Conservation (phyloP, 2,797 vertebrate genomes). For the Calcarius lapponicus region DNA sequence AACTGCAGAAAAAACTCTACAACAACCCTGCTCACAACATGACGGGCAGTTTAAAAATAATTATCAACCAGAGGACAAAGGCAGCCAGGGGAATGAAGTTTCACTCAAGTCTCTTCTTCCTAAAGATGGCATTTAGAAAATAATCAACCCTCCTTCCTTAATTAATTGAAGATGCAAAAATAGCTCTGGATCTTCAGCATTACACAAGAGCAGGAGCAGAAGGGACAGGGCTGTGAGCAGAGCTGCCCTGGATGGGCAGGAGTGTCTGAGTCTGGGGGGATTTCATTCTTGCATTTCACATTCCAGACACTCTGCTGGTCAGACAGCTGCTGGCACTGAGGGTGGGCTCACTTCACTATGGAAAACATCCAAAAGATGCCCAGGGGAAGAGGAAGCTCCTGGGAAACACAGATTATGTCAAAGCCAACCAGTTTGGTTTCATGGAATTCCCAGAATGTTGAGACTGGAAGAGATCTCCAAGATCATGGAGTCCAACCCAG, state of each 20-base stretch:
- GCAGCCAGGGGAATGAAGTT: conserved; percentile 8
- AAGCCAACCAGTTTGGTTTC: rapidly evolving
- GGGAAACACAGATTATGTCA: background rate
- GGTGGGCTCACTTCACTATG: background rate
- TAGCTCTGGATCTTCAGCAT: background rate
- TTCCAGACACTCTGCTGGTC: background rate
- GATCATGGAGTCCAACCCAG: background rate
- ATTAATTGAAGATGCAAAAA: background rate
- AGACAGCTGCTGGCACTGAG: background rate
- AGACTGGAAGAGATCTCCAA: background rate
- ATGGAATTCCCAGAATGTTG: background rate
- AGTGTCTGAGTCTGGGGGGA: background rate
- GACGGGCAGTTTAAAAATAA: conserved; percentile 44
- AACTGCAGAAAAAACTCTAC: conserved; percentile 43
- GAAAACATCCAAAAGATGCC: background rate
- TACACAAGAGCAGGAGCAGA: background rate
- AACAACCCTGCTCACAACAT: background rate
- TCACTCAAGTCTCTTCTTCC: background rate
- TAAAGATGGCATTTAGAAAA: background rate
- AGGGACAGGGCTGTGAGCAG: background rate
- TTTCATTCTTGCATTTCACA: conserved; percentile 11
- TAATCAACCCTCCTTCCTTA: background rate
- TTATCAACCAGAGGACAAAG: conserved; percentile 16
- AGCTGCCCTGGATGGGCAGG: background rate
- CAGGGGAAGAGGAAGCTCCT: background rate